phyloP scores from a whole-genome alignment of 2,797 vertebrate genomes.

The Erpetoichthys calabaricus region DNA sequence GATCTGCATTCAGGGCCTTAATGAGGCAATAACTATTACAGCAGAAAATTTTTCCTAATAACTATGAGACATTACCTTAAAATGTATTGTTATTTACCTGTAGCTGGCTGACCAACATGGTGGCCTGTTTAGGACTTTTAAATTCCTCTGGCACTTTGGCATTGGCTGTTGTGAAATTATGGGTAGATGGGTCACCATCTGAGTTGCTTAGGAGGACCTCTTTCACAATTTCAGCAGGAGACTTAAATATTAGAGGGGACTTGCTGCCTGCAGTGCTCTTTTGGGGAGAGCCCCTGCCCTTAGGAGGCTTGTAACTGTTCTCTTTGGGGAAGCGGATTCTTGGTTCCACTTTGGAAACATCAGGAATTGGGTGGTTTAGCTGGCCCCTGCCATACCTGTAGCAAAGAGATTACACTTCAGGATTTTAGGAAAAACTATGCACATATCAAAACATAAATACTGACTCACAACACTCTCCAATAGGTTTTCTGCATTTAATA shows the following conservation, averaged over 20 bases:
- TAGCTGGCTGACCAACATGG: slow-evolving; percentile 66
- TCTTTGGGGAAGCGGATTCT: slow-evolving; percentile 61
- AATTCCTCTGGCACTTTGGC: slow-evolving; percentile 56
- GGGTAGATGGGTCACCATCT: slow-evolving; percentile 19
- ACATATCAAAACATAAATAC: no score
- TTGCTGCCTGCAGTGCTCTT: slow-evolving; percentile 6
- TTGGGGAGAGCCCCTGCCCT: slow-evolving; percentile 29
- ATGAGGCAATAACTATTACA: no score
- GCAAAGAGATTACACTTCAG: background rate
- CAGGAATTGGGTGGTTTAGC: slow-evolving; percentile 58
- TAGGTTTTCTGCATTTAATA: no score
- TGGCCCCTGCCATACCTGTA: slow-evolving; percentile 46
- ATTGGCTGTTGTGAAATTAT: slow-evolving; percentile 8
- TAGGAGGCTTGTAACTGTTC: slow-evolving; percentile 61
- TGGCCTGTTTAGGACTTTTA: slow-evolving; percentile 58
- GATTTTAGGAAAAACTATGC: no score
- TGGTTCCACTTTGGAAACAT: slow-evolving; percentile 79
- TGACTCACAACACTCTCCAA: no score
- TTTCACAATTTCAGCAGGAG: slow-evolving; percentile 73
- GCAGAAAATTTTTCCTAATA: no score
- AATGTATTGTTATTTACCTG: slow-evolving; percentile 49
- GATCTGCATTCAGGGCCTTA: no score
- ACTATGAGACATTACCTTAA: background rate
- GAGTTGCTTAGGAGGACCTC: slow-evolving; percentile 60
- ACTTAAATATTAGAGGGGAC: slow-evolving; percentile 56